Percentiles rank a stretch among this genome's conserved stretches.
Conservation (phyloP, 2,888 invertebrate species). For the Acrobasis repandana region DNA sequence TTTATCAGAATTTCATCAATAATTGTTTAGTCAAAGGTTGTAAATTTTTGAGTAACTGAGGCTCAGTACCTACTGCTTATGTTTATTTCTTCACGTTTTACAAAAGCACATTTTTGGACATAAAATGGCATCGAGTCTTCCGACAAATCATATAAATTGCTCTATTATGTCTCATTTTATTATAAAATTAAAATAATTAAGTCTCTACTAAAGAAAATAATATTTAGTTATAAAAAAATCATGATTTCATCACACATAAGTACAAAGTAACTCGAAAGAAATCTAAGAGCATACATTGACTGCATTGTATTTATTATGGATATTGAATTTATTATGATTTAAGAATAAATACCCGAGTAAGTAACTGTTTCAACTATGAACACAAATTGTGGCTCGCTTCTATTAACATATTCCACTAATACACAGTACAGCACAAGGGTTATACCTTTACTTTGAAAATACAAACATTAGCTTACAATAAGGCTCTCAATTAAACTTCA, state of each 20-base stretch:
- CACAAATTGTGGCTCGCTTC: constrained; percentile 78
- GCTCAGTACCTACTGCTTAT: constrained; percentile 33
- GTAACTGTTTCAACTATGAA: constrained; percentile 75
- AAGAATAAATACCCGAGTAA: constrained; percentile 62
- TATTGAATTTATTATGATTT: constrained; percentile 72
- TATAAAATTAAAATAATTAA: constrained; percentile 50
- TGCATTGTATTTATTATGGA: constrained; percentile 62
- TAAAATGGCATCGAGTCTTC: constrained; percentile 31
- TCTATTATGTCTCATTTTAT: constrained; percentile 75
- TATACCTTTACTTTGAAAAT: constrained; percentile 58
- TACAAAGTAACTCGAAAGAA: constrained; percentile 50
- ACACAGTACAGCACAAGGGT: constrained; percentile 65
- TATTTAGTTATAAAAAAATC: constrained; percentile 58
- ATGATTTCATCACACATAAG: constrained; percentile 73
- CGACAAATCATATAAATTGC: constrained; percentile 39
- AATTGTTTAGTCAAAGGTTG: constrained; percentile 48
- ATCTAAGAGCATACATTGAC: constrained; percentile 55
- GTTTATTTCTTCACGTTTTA: constrained; percentile 42
- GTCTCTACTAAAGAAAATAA: constrained; percentile 63
- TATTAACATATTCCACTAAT: constrained; percentile 66
- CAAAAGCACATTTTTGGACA: constrained; percentile 54
- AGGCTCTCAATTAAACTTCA: constrained; percentile 55
- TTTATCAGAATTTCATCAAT: constrained; percentile 45
- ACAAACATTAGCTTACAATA: constrained; percentile 62
- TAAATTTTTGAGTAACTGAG: constrained; percentile 32